Conservation (phyloP, 1,140 invertebrate genomes). For the Maconellicoccus hirsutus region DNA sequence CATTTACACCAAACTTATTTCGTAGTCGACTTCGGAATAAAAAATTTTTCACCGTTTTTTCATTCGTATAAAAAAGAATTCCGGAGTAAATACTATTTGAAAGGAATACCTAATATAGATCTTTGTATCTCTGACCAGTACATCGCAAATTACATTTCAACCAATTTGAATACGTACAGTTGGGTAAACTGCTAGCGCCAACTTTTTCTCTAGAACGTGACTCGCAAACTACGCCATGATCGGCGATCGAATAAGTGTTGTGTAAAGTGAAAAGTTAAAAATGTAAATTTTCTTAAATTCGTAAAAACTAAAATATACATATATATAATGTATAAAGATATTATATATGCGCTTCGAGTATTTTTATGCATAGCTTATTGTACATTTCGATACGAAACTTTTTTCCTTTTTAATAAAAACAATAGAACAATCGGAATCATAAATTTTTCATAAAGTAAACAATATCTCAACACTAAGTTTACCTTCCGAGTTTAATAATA, state of each 20-base stretch:
- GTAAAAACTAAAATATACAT: background rate
- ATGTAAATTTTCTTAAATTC: slow-evolving; percentile 10
- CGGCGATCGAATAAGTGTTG: background rate
- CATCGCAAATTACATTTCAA: background rate
- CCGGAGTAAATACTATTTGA: background rate
- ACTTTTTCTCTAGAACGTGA: background rate
- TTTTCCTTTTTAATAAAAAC: background rate
- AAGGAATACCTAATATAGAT: background rate
- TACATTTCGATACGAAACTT: background rate
- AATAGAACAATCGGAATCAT: no score
- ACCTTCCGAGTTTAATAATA: no score
- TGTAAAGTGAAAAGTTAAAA: slow-evolving; percentile 6
- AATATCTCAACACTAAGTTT: no score
- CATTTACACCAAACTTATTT: background rate
- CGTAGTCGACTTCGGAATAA: background rate
- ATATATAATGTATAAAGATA: no score
- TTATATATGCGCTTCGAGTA: background rate
- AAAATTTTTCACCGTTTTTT: background rate
- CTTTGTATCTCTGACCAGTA: background rate
- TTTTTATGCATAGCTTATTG: background rate
- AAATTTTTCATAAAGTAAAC: no score
- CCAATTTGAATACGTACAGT: background rate
- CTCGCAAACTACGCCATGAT: background rate
- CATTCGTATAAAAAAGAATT: background rate
- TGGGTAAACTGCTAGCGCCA: background rate